These are phyloP conservation scores for Periophthalmodon schlosseri DNA, from an alignment of 2,113 vertebrate genomes.

Conservation along the genomic window DNA sequence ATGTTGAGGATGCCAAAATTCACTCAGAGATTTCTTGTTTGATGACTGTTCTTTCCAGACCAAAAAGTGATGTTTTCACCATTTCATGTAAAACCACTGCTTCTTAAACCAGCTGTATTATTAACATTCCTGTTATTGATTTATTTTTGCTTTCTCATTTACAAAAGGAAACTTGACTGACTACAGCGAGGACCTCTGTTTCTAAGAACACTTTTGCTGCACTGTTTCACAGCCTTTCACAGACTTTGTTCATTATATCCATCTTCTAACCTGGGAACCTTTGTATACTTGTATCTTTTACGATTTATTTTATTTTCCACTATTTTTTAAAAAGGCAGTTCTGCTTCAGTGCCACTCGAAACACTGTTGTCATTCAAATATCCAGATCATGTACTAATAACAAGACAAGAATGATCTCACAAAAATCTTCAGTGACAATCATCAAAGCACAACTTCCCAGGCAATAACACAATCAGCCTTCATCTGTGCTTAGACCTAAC, in stretches of 20 bases:
- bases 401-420: conserved; percentile 20
- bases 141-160: conserved; percentile 47
- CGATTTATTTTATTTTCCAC: conserved; percentile 72
- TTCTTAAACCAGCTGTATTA: conserved; percentile 33
- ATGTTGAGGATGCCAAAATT: conserved; percentile 65
- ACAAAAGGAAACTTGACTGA: conserved; percentile 37
- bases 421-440: conserved; percentile 63
- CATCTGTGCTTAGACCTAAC: conserved; percentile 41
- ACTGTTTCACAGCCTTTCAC: conserved; percentile 72
- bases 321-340: conserved; percentile 67
- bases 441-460: conserved; percentile 31
- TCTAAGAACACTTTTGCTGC: conserved; percentile 72
- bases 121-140: conserved; percentile 35
- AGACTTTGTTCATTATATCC: conserved; percentile 78
- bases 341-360: conserved; percentile 83
- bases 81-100: conserved; percentile 40
- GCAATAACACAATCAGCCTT: conserved; percentile 38
- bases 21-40: conserved; percentile 53
- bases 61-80: conserved; percentile 18
- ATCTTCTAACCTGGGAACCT: conserved; percentile 77
- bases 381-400: conserved; percentile 8
- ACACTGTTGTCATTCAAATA: conserved; percentile 55
- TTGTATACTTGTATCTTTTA: conserved; percentile 78
- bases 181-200: conserved; percentile 56
- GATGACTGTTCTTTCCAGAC: conserved; percentile 51